Evolutionary conservation across 1,140 invertebrate species (phyloP), one percentile per base, ranked within the genome.

Genomic region (Mya arenaria): DNA sequence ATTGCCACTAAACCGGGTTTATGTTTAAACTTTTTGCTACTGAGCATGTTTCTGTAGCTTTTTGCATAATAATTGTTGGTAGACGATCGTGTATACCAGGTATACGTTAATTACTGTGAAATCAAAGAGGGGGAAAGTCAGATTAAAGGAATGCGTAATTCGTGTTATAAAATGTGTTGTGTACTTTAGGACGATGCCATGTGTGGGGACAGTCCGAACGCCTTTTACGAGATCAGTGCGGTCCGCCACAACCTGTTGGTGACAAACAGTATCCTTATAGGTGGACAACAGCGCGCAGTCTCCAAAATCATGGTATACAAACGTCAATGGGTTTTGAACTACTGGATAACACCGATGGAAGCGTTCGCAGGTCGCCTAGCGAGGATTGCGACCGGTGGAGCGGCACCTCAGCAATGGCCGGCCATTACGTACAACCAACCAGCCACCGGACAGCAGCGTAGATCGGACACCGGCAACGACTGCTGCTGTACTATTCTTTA

Each of bases 281-380:
- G 74, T 30, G 74, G 62, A n/a, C 74, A 77, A 55, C 55, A 34
- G 30, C 30, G 74, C 28, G 2, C 5, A 6, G 62, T 77, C 6
- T 48, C 41, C 8, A 77, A 77, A 34, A 66, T 77, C 0, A 77
- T 77, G 74, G 13, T 32, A 25, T 77, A 13, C 41, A 77, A 63
- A 52, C 23, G 10, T 0, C 15, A n/a, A 6, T 77, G 74, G 74
- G 15, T 77, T 17, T 10, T 34, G 0, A 48, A 17, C 6, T 17
- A 66, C 62, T 55, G 60, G 74, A 52, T 23, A 2, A 34, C 65
- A 32, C 74, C 62, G 1, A 77, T 77, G 41, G 36, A 66, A 25
- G 5, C 30, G 28, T 72, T 55, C 52, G 48, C 68, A 4, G 19
- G 23, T 10, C 37, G 68, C 15, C 68, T 72, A 6, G 68, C 68